A percentile compares a stretch with the other conserved stretches of the same genome.
Conservation (phyloP, 2,888 invertebrate species). For the Germaria angustata region DNA sequence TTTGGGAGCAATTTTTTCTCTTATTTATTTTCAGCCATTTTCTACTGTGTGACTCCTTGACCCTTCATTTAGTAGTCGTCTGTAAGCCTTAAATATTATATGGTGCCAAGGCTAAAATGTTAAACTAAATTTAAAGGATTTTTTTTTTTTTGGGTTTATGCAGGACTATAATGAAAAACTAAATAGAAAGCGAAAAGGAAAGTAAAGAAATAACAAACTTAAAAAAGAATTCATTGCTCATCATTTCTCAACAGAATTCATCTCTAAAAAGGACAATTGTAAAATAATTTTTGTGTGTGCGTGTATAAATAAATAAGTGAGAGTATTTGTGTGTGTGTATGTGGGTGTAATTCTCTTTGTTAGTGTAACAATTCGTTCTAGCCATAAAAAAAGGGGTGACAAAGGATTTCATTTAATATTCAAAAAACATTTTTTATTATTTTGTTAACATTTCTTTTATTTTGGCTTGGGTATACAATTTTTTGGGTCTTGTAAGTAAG, state of each 20-base stretch:
- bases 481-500: not conserved
- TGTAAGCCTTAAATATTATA: constrained; percentile 17
- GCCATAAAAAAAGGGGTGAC: not conserved
- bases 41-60: constrained; percentile 21
- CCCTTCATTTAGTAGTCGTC: constrained; percentile 11
- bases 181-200: not conserved
- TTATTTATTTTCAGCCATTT: not conserved
- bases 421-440: not conserved
- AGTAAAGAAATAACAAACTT: not conserved
- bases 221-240: constrained; percentile 26
- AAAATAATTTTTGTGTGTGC: too few relatives aligned
- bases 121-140: constrained; percentile 52
- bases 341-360: constrained; percentile 31
- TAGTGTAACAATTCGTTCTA: constrained; percentile 21
- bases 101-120: constrained; percentile 49
- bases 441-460: constrained; percentile 6
- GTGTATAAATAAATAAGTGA: too few relatives aligned
- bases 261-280: constrained; percentile 39
- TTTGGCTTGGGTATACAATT: not conserved
- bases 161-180: constrained; percentile 15
- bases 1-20: constrained; percentile 31
- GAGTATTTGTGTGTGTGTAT: not conserved
- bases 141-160: not conserved
- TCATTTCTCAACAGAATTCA: constrained; percentile 51
- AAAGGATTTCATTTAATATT: constrained; percentile 3